These are phyloP conservation scores for Elymnias hypermnestra DNA, from an alignment of 1,140 invertebrate genomes.

Conservation along the genomic window DNA sequence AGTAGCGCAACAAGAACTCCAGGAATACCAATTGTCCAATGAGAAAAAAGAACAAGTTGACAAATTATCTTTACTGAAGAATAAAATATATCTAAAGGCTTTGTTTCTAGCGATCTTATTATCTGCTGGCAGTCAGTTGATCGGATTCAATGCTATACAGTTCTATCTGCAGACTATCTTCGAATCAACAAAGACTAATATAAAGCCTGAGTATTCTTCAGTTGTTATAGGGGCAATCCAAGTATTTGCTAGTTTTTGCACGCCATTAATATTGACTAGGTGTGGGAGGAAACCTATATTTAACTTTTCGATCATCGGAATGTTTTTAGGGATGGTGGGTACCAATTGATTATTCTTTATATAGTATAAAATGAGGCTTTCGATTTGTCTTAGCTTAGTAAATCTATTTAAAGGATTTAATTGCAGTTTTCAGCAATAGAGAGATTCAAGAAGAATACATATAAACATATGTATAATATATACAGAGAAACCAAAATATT, in stretches of 20 bases:
- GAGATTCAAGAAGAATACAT: too few species aligned
- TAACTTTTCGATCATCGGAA: constrained; percentile 67
- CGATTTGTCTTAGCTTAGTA: too few species aligned
- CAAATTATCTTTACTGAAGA: constrained; percentile 4
- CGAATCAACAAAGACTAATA: constrained; percentile 73
- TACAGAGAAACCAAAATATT: too few species aligned
- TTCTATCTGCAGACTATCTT: constrained; percentile 84
- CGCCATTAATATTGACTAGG: constrained; percentile 77
- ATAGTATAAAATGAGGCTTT: too few species aligned
- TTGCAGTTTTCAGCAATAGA: too few species aligned
- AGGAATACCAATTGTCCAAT: constrained; percentile 11
- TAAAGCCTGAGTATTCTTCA: constrained; percentile 78
- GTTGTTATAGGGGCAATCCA: constrained; percentile 81
- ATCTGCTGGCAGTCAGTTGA: constrained; percentile 80
- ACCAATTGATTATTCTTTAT: too few species aligned
- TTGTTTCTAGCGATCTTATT: constrained; percentile 69
- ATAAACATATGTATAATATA: too few species aligned
- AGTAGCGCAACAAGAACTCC: constrained; percentile 9
- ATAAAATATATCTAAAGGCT: constrained; percentile 65
- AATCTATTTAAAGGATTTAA: too few species aligned
- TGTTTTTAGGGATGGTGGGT: constrained; percentile 75
- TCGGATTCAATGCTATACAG: constrained; percentile 82
- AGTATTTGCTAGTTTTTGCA: constrained; percentile 73
- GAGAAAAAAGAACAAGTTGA: constrained; percentile 7
- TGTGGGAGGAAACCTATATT: constrained; percentile 80